These are phyloP conservation scores for Camptogramma bilineatum DNA, from an alignment of 2,888 invertebrate genomes.

Conservation along the genomic window DNA sequence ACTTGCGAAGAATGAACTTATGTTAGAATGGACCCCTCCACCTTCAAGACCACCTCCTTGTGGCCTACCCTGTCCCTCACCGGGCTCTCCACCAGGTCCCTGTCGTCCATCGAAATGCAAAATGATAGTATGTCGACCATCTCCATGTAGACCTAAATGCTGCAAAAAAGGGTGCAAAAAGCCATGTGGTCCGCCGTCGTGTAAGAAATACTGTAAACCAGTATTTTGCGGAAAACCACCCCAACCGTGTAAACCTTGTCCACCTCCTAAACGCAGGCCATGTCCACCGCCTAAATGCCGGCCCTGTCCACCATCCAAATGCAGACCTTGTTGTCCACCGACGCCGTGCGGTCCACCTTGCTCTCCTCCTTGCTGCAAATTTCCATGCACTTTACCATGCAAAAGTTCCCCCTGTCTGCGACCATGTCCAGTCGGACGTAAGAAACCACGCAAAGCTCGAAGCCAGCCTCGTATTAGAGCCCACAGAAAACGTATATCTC, in stretches of 20 bases:
- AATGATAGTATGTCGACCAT: conserved; percentile 60
- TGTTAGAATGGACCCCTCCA: conserved; percentile 80
- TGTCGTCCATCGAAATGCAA: conserved; percentile 65
- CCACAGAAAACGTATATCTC: conserved; percentile 65
- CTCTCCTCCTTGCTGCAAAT: conserved; percentile 31
- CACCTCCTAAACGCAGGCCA: conserved; percentile 33
- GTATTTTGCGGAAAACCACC: conserved; percentile 51
- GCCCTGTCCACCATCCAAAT: conserved; percentile 32
- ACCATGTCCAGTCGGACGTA: conserved; percentile 67
- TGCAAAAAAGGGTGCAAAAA: conserved; percentile 53
- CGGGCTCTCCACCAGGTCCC: conserved; percentile 46
- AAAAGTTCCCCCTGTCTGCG: conserved; percentile 66
- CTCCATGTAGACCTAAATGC: conserved; percentile 56
- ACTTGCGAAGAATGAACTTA: conserved; percentile 74
- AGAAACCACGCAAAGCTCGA: conserved; percentile 55
- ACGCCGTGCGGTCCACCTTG: conserved; percentile 32
- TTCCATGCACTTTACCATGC: conserved; percentile 55
- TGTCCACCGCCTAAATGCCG: conserved; percentile 37
- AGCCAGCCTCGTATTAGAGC: conserved; percentile 67
- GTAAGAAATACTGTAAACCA: conserved; percentile 51
- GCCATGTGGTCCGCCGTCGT: conserved; percentile 54
- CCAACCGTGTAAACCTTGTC: conserved; percentile 37
- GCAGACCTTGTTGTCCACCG: conserved; percentile 2
- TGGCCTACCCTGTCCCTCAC: conserved; percentile 49
- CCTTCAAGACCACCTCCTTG: conserved; percentile 59